phyloP scores from a whole-genome alignment of 2,888 invertebrate species.

The Mesoligia furuncula region DNA sequence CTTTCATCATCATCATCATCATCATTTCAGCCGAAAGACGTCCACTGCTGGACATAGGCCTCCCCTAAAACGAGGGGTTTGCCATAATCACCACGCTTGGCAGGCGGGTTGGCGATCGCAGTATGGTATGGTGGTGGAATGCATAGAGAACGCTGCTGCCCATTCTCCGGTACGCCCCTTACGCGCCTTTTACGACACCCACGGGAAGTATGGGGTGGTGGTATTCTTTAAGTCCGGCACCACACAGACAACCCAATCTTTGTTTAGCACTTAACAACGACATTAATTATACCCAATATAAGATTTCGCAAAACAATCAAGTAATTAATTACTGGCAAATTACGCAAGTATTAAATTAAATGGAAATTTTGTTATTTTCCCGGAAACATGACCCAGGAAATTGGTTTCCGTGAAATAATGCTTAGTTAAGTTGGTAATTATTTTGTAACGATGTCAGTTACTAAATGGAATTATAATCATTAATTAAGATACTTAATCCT shows the following conservation, averaged over 20 bases:
- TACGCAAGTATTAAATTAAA: conserved; percentile 13
- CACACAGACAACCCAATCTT: conserved; percentile 22
- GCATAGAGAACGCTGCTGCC: too few relatives aligned
- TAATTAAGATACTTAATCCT: conserved; percentile 5
- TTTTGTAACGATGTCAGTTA: neutral
- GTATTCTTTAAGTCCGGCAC: too few relatives aligned
- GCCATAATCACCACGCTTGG: too few relatives aligned
- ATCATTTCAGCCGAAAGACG: too few relatives aligned
- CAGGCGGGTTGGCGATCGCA: too few relatives aligned
- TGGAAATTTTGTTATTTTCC: conserved; percentile 9
- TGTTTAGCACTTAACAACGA: conserved; percentile 1
- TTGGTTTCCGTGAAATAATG: conserved; percentile 14
- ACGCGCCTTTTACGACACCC: too few relatives aligned
- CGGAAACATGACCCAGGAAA: conserved; percentile 14
- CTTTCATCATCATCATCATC: too few relatives aligned
- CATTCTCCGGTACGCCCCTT: too few relatives aligned
- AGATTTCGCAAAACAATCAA: conserved; percentile 13
- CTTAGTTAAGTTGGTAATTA: conserved; percentile 8
- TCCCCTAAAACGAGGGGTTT: too few relatives aligned
- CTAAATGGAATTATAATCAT: neutral
- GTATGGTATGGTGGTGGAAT: too few relatives aligned
- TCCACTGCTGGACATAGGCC: too few relatives aligned
- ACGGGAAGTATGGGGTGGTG: too few relatives aligned
- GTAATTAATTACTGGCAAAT: conserved; percentile 30
- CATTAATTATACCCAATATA: neutral